Conservation (phyloP, 2,888 invertebrate genomes). For the Perithous albicinctus region DNA sequence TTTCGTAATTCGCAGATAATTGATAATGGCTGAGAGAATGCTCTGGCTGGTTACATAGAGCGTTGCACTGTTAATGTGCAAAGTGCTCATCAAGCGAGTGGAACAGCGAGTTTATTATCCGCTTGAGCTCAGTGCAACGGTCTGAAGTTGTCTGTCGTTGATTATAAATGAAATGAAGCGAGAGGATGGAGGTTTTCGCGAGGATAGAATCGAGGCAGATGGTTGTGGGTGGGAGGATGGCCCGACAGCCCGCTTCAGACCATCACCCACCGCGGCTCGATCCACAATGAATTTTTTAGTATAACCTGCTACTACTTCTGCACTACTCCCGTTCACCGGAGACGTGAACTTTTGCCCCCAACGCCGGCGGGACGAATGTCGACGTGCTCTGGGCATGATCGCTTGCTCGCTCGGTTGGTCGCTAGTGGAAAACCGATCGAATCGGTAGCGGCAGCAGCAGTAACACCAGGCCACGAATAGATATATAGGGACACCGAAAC, state of each 20-base stretch:
- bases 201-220: constrained; percentile 26
- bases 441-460: neutral
- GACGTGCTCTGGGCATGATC: neutral
- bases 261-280: constrained; percentile 47
- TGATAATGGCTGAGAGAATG: neutral
- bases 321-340: constrained; percentile 67
- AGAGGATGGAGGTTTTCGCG: constrained; percentile 18
- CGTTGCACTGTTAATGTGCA: neutral
- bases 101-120: neutral
- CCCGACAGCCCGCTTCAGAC: constrained; percentile 29
- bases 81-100: neutral
- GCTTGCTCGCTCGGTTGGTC: neutral
- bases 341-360: constrained; percentile 76
- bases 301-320: constrained; percentile 49
- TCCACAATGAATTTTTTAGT: constrained; percentile 60
- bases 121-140: neutral
- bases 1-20: no score
- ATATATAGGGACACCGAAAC: constrained; percentile 18
- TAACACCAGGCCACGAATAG: neutral
- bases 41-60: neutral
- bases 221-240: constrained; percentile 18
- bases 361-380: constrained; percentile 5
- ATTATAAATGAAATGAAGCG: constrained; percentile 36
- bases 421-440: constrained; percentile 44
- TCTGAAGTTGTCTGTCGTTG: constrained; percentile 17